Percentiles rank a stretch among this genome's conserved stretches.
Conservation (phyloP, 2,797 vertebrate genomes). For the Anguilla anguilla region DNA sequence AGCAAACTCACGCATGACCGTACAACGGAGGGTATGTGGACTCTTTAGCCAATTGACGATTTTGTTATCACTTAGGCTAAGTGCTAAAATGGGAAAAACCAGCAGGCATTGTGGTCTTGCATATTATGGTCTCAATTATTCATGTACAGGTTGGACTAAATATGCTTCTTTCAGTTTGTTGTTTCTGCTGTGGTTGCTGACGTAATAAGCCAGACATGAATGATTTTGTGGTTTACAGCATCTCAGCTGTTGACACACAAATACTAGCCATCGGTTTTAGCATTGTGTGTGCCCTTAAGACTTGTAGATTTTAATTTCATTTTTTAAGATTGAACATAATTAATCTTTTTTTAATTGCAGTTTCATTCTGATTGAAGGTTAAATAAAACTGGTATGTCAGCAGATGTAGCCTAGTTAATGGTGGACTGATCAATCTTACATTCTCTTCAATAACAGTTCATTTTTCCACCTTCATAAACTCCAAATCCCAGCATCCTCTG, state of each 20-base stretch:
- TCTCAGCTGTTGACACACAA: background rate
- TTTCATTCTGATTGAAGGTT: background rate
- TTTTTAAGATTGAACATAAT: background rate
- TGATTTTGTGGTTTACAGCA: background rate
- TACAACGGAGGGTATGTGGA: constrained; percentile 78
- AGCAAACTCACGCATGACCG: constrained; percentile 71
- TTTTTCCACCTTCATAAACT: background rate
- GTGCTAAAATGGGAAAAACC: no score
- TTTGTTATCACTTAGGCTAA: background rate
- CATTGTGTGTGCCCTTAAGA: background rate
- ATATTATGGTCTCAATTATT: no score
- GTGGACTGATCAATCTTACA: background rate
- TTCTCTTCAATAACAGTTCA: background rate
- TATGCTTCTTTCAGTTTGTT: no score
- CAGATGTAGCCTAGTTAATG: background rate
- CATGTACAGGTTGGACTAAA: no score
- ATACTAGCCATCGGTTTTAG: background rate
- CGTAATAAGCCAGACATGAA: background rate
- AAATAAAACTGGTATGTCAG: background rate
- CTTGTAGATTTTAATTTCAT: background rate
- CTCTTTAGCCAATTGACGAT: background rate
- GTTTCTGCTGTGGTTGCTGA: background rate
- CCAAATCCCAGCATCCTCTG: background rate
- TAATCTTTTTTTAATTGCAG: background rate
- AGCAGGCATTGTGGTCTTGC: no score